Evolutionary conservation across 2,797 vertebrate species (phyloP).

Genomic region (Parotocinclus haroldoi): DNA sequence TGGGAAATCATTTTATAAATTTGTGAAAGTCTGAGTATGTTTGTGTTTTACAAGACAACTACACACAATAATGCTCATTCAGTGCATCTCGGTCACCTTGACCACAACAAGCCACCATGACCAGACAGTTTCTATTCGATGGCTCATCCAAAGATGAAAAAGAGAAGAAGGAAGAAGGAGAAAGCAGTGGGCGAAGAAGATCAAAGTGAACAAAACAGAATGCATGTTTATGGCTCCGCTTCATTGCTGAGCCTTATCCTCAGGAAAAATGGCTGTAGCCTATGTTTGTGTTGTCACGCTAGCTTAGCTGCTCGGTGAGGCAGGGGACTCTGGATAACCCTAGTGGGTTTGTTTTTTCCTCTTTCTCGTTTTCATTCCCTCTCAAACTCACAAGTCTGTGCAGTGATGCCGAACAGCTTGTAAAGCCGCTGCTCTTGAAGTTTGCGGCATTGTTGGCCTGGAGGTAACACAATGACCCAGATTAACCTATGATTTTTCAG

Average conservation of each 20-base stretch:
- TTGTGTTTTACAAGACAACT: slow-evolving; percentile 65
- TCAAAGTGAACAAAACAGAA: slow-evolving; percentile 28
- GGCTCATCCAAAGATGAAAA: slow-evolving; percentile 25
- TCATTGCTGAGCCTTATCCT: slow-evolving; percentile 41
- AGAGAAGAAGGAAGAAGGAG: slow-evolving; percentile 11
- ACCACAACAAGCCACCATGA: slow-evolving; percentile 30
- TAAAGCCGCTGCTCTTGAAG: slow-evolving; percentile 32
- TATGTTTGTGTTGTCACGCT: slow-evolving; percentile 52
- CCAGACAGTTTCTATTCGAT: slow-evolving; percentile 24
- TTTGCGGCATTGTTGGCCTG: neutral
- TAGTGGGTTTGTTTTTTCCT: slow-evolving; percentile 5
- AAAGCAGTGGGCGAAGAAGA: slow-evolving; percentile 9
- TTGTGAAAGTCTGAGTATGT: slow-evolving; percentile 58
- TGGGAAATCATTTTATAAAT: slow-evolving; percentile 53
- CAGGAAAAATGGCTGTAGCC: slow-evolving; percentile 33
- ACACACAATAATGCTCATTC: slow-evolving; percentile 51
- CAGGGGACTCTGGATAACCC: slow-evolving; percentile 39
- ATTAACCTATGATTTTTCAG: slow-evolving; percentile 25
- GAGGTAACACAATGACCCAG: slow-evolving; percentile 12
- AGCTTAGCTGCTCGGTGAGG: slow-evolving; percentile 49
- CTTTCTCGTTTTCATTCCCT: slow-evolving; percentile 19
- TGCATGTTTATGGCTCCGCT: slow-evolving; percentile 38
- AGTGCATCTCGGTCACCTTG: slow-evolving; percentile 47
- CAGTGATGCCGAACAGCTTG: slow-evolving; percentile 36
- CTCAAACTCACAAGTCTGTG: slow-evolving; percentile 26